Percentiles rank a stretch among this genome's conserved stretches.
phyloP scores from a whole-genome alignment of 2,888 invertebrate species.

The Cosmopolites sordidus region DNA sequence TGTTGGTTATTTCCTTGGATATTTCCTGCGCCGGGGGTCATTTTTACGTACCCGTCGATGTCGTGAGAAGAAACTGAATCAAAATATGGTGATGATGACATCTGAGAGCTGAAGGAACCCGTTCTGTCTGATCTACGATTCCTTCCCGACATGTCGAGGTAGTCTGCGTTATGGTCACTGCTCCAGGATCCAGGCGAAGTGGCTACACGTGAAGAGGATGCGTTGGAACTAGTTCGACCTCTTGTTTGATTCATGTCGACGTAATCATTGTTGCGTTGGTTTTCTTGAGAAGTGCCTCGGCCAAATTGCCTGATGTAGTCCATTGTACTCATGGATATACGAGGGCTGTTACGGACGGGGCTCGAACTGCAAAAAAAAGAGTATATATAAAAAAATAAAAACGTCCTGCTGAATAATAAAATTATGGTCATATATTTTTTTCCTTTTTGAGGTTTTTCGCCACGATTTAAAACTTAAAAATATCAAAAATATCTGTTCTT shows the following conservation, averaged over 20 bases:
- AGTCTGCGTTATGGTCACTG: constrained; percentile 34
- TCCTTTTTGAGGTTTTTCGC: too few relatives aligned
- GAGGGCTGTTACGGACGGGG: constrained; percentile 15
- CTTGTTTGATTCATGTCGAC: constrained; percentile 30
- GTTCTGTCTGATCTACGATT: constrained; percentile 11
- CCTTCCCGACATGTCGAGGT: constrained; percentile 45
- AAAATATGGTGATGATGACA: constrained; percentile 29
- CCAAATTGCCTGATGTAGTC: constrained; percentile 8
- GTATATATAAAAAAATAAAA: too few relatives aligned
- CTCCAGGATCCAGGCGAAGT: constrained; percentile 1
- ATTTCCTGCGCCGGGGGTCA: too few relatives aligned
- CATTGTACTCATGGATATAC: constrained; percentile 6
- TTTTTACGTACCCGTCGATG: constrained; percentile 63
- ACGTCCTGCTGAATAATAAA: background rate
- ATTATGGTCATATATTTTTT: background rate
- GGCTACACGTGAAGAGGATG: constrained; percentile 1
- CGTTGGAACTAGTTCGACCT: constrained; percentile 19
- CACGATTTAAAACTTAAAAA: too few relatives aligned
- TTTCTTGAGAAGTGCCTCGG: background rate
- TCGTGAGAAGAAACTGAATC: constrained; percentile 21
- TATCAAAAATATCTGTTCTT: too few relatives aligned
- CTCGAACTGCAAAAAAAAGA: constrained; percentile 8
- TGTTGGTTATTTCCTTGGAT: constrained; percentile 38
- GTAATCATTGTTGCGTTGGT: constrained; percentile 26
- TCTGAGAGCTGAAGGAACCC: constrained; percentile 26